Evolutionary conservation across 1,140 invertebrate genomes (phyloP).

Genomic region (Panagrolaimus sp.): DNA sequence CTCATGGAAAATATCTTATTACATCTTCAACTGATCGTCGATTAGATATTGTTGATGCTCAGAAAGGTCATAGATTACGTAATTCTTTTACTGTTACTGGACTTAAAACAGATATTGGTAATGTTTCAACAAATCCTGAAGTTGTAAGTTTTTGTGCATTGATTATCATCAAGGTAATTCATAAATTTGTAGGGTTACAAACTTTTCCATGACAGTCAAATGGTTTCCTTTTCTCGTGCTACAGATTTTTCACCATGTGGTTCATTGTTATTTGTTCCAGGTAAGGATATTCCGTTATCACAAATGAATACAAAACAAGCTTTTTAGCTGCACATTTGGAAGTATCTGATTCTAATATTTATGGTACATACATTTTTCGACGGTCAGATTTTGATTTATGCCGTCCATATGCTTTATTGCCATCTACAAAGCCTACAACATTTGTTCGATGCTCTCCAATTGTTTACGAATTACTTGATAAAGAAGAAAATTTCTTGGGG

Average conservation of each 20-base stretch:
- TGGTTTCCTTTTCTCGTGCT: conserved; percentile 30
- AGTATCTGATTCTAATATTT: conserved; percentile 31
- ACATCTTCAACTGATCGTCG: conserved; percentile 42
- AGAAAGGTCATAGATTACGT: conserved; percentile 34
- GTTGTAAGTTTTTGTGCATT: neutral
- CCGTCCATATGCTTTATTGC: conserved; percentile 33
- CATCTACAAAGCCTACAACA: conserved; percentile 32
- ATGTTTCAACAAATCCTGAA: conserved; percentile 14
- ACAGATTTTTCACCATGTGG: conserved; percentile 46
- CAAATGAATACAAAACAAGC: neutral
- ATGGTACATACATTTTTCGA: conserved; percentile 38
- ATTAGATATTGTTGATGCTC: conserved; percentile 41
- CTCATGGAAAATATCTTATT: conserved; percentile 40
- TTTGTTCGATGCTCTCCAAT: conserved; percentile 35
- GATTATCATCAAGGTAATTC: too few species aligned
- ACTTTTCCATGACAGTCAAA: conserved; percentile 42
- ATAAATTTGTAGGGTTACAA: conserved; percentile 29
- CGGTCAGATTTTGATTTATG: conserved; percentile 38
- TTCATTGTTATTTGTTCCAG: conserved; percentile 38
- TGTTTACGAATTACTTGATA: conserved; percentile 25
- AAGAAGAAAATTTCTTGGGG: conserved; percentile 32
- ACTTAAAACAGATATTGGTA: conserved; percentile 18
- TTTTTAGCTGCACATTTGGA: conserved; percentile 41
- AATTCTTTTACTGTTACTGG: conserved; percentile 27
- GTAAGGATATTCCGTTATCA: conserved; percentile 18